Conservation (phyloP, 2,113 vertebrate genomes). For the Puma concolor region DNA sequence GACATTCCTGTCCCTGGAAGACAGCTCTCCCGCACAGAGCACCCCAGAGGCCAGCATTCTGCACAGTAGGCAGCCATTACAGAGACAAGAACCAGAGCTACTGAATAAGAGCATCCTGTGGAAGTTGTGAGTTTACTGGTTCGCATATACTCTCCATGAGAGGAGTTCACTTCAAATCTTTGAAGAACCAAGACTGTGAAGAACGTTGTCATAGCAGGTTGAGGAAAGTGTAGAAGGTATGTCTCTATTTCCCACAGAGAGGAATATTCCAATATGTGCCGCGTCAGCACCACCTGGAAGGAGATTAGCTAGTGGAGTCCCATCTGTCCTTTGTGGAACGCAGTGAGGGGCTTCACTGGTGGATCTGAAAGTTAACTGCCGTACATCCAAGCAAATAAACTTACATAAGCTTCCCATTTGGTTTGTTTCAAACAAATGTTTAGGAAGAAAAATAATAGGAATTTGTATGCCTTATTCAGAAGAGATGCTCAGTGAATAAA, state of each 20-base stretch:
- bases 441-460: background rate
- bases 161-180: conserved; percentile 22
- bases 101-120: background rate
- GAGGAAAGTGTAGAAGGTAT: conserved; percentile 37
- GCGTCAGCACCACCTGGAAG: conserved; percentile 63
- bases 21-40: background rate
- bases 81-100: background rate
- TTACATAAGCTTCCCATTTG: background rate
- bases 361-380: background rate
- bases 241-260: conserved; percentile 67
- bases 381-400: background rate
- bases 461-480: conserved; percentile 22
- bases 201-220: conserved; percentile 27
- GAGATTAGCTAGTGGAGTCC: background rate
- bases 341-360: background rate
- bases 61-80: background rate
- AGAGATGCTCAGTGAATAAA: background rate
- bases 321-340: background rate
- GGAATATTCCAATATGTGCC: conserved; percentile 50
- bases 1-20: background rate
- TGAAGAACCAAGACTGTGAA: conserved; percentile 29
- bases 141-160: conserved; percentile 38
- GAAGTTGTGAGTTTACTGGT: conserved; percentile 18
- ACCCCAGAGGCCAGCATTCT: background rate
- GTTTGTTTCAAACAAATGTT: background rate